Conservation (phyloP, 2,113 vertebrate species). For the Sisor rabdophorus region DNA sequence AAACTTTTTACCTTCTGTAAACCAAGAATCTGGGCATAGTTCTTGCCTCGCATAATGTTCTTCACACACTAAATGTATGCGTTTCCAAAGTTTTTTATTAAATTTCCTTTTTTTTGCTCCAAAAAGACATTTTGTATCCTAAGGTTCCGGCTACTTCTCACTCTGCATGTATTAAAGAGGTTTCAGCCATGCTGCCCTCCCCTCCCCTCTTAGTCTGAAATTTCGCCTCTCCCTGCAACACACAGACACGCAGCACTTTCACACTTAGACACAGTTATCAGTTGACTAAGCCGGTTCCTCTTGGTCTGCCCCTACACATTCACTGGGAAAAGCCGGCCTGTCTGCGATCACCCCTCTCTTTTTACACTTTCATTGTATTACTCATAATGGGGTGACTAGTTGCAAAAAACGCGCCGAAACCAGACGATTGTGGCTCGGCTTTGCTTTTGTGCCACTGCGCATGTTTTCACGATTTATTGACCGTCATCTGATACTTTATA, state of each 20-base stretch:
- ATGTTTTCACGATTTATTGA: not conserved
- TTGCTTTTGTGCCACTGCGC: not conserved
- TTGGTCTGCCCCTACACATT: conserved; percentile 12
- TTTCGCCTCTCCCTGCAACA: not conserved
- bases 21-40: too few relatives aligned
- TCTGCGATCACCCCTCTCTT: conserved; percentile 47
- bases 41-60: too few relatives aligned
- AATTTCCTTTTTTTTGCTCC: too few relatives aligned
- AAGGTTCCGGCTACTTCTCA: too few relatives aligned
- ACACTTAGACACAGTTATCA: conserved; percentile 23
- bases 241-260: conserved; percentile 36
- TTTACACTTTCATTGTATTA: conserved; percentile 24
- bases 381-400: conserved; percentile 32
- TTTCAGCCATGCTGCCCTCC: not conserved
- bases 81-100: too few relatives aligned
- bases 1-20: too few relatives aligned
- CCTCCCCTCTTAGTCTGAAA: not conserved
- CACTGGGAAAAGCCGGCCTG: conserved; percentile 29
- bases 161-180: not conserved
- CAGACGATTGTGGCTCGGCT: conserved; percentile 4
- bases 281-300: conserved; percentile 15
- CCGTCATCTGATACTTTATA: not conserved
- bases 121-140: too few relatives aligned
- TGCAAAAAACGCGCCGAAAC: conserved; percentile 42
- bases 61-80: too few relatives aligned